phyloP scores from a whole-genome alignment of 2,113 vertebrate genomes.

The Nymphicus hollandicus region DNA sequence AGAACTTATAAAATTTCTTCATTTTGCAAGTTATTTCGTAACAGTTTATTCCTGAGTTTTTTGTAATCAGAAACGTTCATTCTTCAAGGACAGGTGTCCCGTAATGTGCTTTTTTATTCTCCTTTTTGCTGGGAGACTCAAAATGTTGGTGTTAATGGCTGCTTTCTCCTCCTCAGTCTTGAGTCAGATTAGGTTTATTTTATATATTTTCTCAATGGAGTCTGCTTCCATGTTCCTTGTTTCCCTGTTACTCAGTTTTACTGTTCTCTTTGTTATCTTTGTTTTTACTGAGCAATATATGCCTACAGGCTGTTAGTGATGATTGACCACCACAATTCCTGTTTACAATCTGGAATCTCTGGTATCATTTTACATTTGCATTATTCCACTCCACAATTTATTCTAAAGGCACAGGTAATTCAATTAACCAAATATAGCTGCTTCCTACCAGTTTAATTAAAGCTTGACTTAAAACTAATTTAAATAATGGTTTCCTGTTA shows the following conservation, averaged over 20 bases:
- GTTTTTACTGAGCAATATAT: background rate
- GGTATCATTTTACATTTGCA: background rate
- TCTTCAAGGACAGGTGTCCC: background rate
- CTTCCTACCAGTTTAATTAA: background rate
- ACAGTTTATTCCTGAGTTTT: background rate
- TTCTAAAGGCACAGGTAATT: background rate
- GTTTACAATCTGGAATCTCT: background rate
- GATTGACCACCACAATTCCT: background rate
- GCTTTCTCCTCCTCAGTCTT: background rate
- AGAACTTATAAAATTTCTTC: background rate
- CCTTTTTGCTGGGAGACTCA: background rate
- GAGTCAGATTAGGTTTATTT: background rate
- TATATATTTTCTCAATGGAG: background rate
- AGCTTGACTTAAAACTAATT: background rate
- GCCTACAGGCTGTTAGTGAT: background rate
- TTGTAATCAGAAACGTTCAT: background rate
- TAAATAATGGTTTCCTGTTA: background rate
- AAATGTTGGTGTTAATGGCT: background rate
- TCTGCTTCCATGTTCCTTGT: background rate
- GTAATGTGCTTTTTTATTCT: background rate
- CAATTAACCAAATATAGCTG: background rate
- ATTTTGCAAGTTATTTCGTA: background rate
- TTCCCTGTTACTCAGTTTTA: background rate
- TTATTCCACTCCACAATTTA: background rate
- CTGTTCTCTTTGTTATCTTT: background rate